Percentiles rank a stretch among this genome's conserved stretches.
These are phyloP conservation scores for Morone saxatilis DNA, from an alignment of 2,113 vertebrate genomes.

Conservation along the genomic window DNA sequence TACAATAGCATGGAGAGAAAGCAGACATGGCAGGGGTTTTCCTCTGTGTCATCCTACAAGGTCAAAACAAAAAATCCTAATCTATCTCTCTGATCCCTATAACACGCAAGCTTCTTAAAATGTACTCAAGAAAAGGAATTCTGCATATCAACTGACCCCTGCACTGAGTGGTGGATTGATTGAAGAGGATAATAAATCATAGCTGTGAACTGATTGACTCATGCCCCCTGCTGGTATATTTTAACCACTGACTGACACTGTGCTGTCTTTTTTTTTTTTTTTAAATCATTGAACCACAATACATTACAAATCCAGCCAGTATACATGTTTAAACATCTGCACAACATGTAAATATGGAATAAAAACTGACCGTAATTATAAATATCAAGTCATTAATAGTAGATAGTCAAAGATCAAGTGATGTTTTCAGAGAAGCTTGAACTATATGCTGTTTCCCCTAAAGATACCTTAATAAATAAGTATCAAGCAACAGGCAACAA, in stretches of 20 bases:
- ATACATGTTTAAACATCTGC: not conserved
- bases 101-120: constrained; percentile 26
- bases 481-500: no score
- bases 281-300: not conserved
- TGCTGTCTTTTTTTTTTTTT: not conserved
- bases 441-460: no score
- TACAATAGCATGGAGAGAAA: constrained; percentile 72
- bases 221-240: constrained; percentile 71
- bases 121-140: constrained; percentile 6
- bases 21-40: constrained; percentile 70
- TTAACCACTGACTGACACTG: not conserved
- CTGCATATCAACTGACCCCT: not conserved
- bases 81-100: constrained; percentile 1
- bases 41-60: constrained; percentile 72
- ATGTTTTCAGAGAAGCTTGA: no score
- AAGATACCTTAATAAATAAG: no score
- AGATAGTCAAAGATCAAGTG: no score
- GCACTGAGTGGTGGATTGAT: constrained; percentile 5
- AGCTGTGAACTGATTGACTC: constrained; percentile 33
- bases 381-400: no score
- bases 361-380: no score
- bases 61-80: constrained; percentile 55
- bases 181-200: constrained; percentile 35
- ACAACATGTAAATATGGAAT: not conserved
- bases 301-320: not conserved